phyloP scores from a whole-genome alignment of 2,888 invertebrate species.

The Melieria picta region DNA sequence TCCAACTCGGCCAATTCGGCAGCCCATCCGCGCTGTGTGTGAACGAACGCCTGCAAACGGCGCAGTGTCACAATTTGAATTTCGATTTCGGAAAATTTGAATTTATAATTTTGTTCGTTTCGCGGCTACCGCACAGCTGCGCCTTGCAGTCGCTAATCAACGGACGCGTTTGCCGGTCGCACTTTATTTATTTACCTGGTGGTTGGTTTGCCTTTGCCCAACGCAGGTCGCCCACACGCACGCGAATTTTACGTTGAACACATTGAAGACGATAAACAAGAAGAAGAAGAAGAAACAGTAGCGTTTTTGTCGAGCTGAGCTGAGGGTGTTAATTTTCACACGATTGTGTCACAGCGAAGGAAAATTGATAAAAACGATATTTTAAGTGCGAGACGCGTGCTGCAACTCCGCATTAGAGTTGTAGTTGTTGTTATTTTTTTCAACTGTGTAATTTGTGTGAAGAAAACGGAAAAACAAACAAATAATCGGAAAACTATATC shows the following conservation, averaged over 20 bases:
- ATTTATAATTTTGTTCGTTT: no score
- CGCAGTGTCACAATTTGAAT: no score
- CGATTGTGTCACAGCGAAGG: not conserved
- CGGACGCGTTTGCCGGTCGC: not conserved
- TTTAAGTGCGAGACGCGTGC: not conserved
- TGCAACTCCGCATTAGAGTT: not conserved
- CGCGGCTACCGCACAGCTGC: no score
- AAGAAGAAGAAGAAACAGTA: not conserved
- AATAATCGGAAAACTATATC: not conserved
- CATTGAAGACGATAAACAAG: not conserved
- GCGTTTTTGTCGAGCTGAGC: not conserved
- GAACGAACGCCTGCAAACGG: not conserved
- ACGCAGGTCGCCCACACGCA: not conserved
- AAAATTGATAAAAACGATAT: not conserved
- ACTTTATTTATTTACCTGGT: not conserved
- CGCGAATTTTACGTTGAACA: not conserved
- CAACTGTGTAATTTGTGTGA: not conserved
- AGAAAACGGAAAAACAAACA: not conserved
- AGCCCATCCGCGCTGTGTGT: not conserved
- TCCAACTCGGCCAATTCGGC: not conserved
- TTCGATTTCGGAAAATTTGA: no score
- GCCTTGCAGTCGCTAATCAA: no score
- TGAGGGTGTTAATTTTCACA: conserved; percentile 4
- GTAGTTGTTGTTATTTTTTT: not conserved
- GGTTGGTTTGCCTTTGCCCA: not conserved